phyloP scores from a whole-genome alignment of 2,888 invertebrate genomes.

The Amphipoea lucens region DNA sequence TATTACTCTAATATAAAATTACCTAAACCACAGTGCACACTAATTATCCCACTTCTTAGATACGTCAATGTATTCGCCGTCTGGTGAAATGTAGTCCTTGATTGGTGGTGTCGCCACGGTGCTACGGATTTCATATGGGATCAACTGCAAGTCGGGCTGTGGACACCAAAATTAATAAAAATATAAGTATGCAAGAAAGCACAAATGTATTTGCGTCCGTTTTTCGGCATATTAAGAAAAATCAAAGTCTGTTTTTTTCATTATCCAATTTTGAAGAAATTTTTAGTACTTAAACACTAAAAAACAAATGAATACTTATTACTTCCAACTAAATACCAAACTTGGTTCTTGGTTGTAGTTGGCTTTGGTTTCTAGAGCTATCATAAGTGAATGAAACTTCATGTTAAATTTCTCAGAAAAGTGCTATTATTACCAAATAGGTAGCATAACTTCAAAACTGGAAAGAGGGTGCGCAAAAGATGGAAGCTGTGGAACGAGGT shows the following conservation, averaged over 20 bases:
- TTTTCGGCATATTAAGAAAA: background rate
- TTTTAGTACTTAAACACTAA: background rate
- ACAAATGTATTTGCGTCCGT: background rate
- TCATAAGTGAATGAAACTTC: background rate
- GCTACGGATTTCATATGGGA: constrained; percentile 93
- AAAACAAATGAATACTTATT: background rate
- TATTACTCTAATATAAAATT: constrained; percentile 64
- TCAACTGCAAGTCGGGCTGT: constrained; percentile 93
- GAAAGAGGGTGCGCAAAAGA: background rate
- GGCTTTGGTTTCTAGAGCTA: background rate
- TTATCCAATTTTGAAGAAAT: background rate
- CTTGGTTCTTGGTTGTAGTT: background rate
- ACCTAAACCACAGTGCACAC: constrained; percentile 56
- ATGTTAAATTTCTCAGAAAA: background rate
- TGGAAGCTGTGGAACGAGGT: background rate
- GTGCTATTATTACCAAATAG: background rate
- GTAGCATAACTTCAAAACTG: background rate
- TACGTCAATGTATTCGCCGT: constrained; percentile 97
- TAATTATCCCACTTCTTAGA: constrained; percentile 94
- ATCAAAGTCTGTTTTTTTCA: background rate
- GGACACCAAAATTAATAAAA: constrained; percentile 66
- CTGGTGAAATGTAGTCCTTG: constrained; percentile 94
- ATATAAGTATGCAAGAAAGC: background rate
- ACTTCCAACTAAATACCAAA: background rate
- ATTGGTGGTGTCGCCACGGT: constrained; percentile 96